Evolutionary conservation across 2,888 invertebrate species (phyloP), one percentile per base, ranked within the genome.

Genomic region (Keiferia lycopersicella): DNA sequence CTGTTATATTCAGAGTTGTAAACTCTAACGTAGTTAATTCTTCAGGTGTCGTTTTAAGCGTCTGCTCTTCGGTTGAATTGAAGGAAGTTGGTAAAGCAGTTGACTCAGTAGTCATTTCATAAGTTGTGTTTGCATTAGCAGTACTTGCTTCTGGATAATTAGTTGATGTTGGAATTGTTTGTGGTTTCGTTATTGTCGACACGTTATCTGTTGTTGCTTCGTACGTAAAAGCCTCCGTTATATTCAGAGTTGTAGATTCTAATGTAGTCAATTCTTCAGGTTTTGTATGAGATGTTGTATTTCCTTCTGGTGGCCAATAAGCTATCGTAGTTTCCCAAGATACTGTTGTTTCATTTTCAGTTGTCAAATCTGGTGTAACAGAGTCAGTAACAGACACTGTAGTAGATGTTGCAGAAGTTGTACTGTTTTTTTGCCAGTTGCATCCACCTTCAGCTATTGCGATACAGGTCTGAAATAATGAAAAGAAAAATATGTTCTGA

Each of bases 371-470:
- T n/a, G 22, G 7, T 3, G 51, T 51, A 12, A 51, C 20, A 20
- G 22, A 11, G 22, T 51, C 20, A 2, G 51, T 20, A 20, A n/a
- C 34, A n/a, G 6, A 12, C n/a, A 12, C 14, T 30, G 34, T 30
- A 1, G 34, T 26, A 20, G 50, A 18, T 16, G 59, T 60, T 11
- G 20, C 20, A 14, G 34, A 12, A n/a, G 39, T 53, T 0, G 16
- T 26, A 14, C n/a, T 20, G 30, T 45, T 26, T 4, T 1, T 68
- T 58, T 11, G 22, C 59, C 59, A 60, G n/a, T 72, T 75, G 38
- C 75, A 75, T 1, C 75, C 75, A 38, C 71, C 71, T 51, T 68
- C 68, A 14, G 65, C 57, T 18, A 75, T 73, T 48, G 39, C 53
- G 0, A 69, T 71, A 38, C 73, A 75, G 14, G 22, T 34, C 75